These are phyloP conservation scores for Drosophila azteca DNA, from an alignment of 1,140 invertebrate species.

Conservation along the genomic window DNA sequence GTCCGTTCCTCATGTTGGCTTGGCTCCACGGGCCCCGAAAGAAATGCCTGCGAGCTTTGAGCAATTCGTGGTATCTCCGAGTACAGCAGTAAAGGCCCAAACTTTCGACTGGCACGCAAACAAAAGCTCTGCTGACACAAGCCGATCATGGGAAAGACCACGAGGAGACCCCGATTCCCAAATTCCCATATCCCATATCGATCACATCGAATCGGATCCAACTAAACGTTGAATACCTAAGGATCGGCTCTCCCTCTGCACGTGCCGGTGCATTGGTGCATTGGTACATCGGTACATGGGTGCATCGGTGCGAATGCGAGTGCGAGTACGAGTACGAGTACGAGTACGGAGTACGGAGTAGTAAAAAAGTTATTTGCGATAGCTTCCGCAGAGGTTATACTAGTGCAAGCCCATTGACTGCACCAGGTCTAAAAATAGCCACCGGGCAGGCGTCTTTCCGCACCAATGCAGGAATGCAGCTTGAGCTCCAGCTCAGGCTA, in stretches of 20 bases:
- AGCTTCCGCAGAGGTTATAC: conserved; percentile 43
- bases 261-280: conserved; percentile 30
- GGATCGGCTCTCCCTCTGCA: neutral
- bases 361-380: conserved; percentile 44
- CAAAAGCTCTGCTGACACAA: conserved; percentile 15
- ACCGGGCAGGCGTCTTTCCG: conserved; percentile 36
- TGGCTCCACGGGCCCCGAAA: conserved; percentile 50
- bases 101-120: neutral
- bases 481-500: conserved; percentile 30
- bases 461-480: conserved; percentile 72
- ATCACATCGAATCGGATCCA: too few relatives aligned
- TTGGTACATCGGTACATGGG: too few relatives aligned
- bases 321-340: too few relatives aligned
- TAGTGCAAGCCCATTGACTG: conserved; percentile 68
- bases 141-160: neutral
- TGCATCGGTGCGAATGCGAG: conserved; percentile 14
- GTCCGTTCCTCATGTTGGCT: conserved; percentile 41
- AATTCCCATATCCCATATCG: too few relatives aligned
- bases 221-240: too few relatives aligned
- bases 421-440: conserved; percentile 72
- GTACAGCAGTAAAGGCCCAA: conserved; percentile 62
- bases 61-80: conserved; percentile 63
- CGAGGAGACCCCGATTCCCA: too few relatives aligned
- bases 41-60: conserved; percentile 34
- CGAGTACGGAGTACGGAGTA: conserved; percentile 41